A percentile compares a stretch with the other conserved stretches of the same genome.
Evolutionary conservation across 2,797 vertebrate genomes (phyloP).

Genomic region (Dallia pectoralis): DNA sequence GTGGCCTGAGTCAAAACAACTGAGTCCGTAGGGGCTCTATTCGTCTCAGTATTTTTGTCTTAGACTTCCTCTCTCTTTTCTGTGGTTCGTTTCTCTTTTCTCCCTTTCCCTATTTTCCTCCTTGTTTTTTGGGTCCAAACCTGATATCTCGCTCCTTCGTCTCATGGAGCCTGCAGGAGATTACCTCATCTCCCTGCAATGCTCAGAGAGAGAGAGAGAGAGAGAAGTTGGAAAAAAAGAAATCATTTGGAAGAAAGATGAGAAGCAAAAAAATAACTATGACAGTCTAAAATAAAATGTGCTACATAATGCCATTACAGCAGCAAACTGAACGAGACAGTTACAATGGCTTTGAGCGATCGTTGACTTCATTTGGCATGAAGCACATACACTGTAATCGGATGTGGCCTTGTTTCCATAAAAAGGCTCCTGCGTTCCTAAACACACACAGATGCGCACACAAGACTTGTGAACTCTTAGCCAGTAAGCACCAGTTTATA

Average conservation of each 20-base stretch:
- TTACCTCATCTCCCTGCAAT: slow-evolving; percentile 68
- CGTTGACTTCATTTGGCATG: too few relatives aligned
- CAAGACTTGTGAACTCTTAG: slow-evolving; percentile 12
- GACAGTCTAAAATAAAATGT: not conserved
- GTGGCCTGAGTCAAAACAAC: slow-evolving; percentile 47
- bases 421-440: slow-evolving; percentile 18
- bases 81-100: slow-evolving; percentile 28
- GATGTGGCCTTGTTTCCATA: slow-evolving; percentile 37
- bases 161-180: slow-evolving; percentile 56
- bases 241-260: slow-evolving; percentile 15
- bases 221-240: slow-evolving; percentile 30
- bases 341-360: too few relatives aligned
- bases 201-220: slow-evolving; percentile 49
- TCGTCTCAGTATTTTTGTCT: not conserved
- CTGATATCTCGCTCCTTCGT: slow-evolving; percentile 61
- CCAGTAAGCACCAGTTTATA: slow-evolving; percentile 33
- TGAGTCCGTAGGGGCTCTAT: slow-evolving; percentile 12
- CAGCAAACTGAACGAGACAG: too few relatives aligned
- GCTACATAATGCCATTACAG: not conserved
- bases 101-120: slow-evolving; percentile 6
- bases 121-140: slow-evolving; percentile 28
- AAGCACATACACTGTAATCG: slow-evolving; percentile 1
- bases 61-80: slow-evolving; percentile 23
- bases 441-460: slow-evolving; percentile 11
- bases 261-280: not conserved